These are phyloP conservation scores for Cyaniris semiargus DNA, from an alignment of 2,888 invertebrate species.

Conservation along the genomic window DNA sequence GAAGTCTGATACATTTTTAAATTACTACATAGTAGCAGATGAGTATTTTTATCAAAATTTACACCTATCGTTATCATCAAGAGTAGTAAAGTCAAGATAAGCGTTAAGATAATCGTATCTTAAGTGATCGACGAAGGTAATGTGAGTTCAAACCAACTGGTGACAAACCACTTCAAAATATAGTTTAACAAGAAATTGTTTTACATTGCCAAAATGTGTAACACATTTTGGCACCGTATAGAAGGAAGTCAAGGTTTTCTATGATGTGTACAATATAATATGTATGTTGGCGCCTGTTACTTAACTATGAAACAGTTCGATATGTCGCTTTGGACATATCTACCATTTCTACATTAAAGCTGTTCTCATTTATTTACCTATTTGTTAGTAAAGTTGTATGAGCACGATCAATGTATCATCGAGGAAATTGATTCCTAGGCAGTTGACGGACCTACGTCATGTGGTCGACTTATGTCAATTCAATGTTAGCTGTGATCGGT, in stretches of 20 bases:
- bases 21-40: not conserved
- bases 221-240: not conserved
- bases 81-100: conserved; percentile 33
- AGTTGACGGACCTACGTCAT: too few species aligned
- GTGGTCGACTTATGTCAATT: too few species aligned
- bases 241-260: not conserved
- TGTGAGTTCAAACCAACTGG: not conserved
- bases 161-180: not conserved
- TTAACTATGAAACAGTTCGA: not conserved
- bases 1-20: not conserved
- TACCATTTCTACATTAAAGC: too few species aligned
- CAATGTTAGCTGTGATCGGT: too few species aligned
- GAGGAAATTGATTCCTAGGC: too few species aligned
- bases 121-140: conserved; percentile 32
- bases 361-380: too few species aligned
- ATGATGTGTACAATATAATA: not conserved
- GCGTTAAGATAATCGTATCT: conserved; percentile 34
- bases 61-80: not conserved
- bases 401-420: too few species aligned
- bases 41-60: not conserved
- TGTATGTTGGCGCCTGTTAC: not conserved
- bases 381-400: too few species aligned
- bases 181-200: not conserved
- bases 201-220: not conserved
- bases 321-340: not conserved